phyloP scores from a whole-genome alignment of 2,113 vertebrate genomes.

The Bubo bubo region DNA sequence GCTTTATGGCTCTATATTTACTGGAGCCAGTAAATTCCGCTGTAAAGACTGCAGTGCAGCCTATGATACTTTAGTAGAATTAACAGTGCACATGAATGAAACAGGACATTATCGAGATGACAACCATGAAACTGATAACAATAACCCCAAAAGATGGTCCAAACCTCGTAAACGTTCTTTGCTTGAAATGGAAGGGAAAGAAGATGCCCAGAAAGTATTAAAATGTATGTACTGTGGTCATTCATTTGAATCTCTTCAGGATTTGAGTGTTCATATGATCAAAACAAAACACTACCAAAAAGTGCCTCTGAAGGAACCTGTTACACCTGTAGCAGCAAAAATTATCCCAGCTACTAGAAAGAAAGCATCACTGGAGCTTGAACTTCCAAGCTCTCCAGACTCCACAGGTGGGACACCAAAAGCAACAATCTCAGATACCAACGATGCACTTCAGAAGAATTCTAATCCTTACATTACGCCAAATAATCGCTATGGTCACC shows the following conservation, averaged over 20 bases:
- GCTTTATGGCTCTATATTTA: constrained; percentile 98
- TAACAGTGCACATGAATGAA: constrained; percentile 99
- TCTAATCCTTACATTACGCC: constrained; percentile 94
- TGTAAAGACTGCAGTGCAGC: constrained; percentile 98
- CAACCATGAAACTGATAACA: constrained; percentile 94
- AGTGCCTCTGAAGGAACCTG: constrained; percentile 99
- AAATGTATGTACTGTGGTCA: constrained; percentile 99
- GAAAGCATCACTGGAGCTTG: constrained; percentile 89
- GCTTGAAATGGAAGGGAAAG: constrained; percentile 98
- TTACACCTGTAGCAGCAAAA: constrained; percentile 95
- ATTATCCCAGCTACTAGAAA: constrained; percentile 91
- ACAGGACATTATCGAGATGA: constrained; percentile 97
- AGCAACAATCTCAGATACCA: constrained; percentile 80
- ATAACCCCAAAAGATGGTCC: constrained; percentile 95
- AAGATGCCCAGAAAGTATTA: constrained; percentile 97
- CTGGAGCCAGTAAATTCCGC: constrained; percentile 97
- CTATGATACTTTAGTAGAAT: constrained; percentile 94
- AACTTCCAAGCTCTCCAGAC: constrained; percentile 95
- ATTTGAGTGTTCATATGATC: constrained; percentile 99
- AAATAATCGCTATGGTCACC: constrained; percentile 97
- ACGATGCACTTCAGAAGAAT: constrained; percentile 88
- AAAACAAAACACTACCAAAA: constrained; percentile 99
- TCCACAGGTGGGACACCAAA: constrained; percentile 92
- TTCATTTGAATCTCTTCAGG: constrained; percentile 98
- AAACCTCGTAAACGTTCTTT: constrained; percentile 97